Conservation (phyloP, 1,140 invertebrate genomes). For the Neuroterus valhalla region DNA sequence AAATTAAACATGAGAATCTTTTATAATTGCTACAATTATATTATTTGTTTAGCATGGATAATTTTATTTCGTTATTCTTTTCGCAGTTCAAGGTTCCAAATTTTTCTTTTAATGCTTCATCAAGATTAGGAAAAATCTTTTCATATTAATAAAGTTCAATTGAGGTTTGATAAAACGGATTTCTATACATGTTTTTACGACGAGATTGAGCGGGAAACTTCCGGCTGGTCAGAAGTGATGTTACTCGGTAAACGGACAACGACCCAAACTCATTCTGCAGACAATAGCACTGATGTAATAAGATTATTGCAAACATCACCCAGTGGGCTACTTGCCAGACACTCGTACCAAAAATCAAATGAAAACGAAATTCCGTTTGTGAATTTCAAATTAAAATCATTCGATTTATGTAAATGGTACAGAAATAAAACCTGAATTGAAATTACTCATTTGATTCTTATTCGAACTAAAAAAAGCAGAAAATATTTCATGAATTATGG, state of each 20-base stretch:
- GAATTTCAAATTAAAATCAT: background rate
- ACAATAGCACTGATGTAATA: slow-evolving; percentile 24
- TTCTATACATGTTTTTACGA: background rate
- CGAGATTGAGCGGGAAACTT: slow-evolving; percentile 10
- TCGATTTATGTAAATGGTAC: background rate
- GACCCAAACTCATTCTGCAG: background rate
- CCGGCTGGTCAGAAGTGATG: slow-evolving; percentile 2
- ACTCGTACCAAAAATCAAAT: slow-evolving; percentile 1
- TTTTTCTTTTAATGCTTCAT: too few relatives aligned
- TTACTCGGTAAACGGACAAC: slow-evolving; percentile 10
- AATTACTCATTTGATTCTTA: too few relatives aligned
- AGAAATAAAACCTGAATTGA: too few relatives aligned
- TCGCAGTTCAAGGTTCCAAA: too few relatives aligned
- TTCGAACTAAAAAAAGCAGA: too few relatives aligned
- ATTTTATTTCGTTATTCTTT: too few relatives aligned
- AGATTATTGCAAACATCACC: background rate
- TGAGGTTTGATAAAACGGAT: background rate
- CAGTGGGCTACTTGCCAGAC: background rate
- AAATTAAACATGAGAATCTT: background rate
- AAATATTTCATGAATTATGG: too few relatives aligned
- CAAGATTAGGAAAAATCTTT: too few relatives aligned
- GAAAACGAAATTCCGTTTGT: background rate
- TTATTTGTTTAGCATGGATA: too few relatives aligned
- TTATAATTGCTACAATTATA: background rate
- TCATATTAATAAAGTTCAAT: background rate